Percentiles rank a stretch among this genome's conserved stretches.
phyloP scores from a whole-genome alignment of 1,140 invertebrate species.

The Hylyphantes graminicola region DNA sequence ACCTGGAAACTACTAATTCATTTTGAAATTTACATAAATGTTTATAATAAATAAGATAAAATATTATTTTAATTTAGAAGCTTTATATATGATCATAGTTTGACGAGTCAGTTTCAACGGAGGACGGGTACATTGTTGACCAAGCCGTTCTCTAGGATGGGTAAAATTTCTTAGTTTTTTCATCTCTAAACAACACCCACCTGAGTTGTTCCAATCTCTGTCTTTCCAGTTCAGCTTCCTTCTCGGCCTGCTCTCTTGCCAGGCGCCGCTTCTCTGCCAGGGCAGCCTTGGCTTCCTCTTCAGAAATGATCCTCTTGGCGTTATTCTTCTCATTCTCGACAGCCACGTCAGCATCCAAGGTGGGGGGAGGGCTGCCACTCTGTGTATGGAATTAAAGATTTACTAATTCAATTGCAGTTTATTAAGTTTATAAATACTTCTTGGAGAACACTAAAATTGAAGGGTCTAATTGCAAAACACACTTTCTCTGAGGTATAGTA shows the following conservation, averaged over 20 bases:
- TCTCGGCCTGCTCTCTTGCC: slow-evolving; percentile 85
- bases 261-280: slow-evolving; percentile 84
- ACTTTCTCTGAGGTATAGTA: too few species aligned
- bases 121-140: too few species aligned
- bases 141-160: too few species aligned
- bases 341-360: not conserved
- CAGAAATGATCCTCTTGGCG: slow-evolving; percentile 78
- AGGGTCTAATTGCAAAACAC: too few species aligned
- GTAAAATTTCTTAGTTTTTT: too few species aligned
- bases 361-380: slow-evolving; percentile 14
- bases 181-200: not conserved
- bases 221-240: slow-evolving; percentile 84
- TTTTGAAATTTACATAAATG: too few species aligned
- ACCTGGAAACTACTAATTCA: too few species aligned
- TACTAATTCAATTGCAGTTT: not conserved
- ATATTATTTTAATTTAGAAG: too few species aligned
- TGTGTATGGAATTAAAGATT: not conserved
- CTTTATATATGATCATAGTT: too few species aligned
- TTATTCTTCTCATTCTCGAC: slow-evolving; percentile 41
- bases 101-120: too few species aligned
- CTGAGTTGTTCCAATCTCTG: slow-evolving; percentile 70
- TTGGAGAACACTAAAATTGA: too few species aligned
- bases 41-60: too few species aligned
- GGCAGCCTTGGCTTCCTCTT: slow-evolving; percentile 90
- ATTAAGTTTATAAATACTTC: not conserved